phyloP scores from a whole-genome alignment of 2,113 vertebrate genomes.

The Nesogale talazaci region DNA sequence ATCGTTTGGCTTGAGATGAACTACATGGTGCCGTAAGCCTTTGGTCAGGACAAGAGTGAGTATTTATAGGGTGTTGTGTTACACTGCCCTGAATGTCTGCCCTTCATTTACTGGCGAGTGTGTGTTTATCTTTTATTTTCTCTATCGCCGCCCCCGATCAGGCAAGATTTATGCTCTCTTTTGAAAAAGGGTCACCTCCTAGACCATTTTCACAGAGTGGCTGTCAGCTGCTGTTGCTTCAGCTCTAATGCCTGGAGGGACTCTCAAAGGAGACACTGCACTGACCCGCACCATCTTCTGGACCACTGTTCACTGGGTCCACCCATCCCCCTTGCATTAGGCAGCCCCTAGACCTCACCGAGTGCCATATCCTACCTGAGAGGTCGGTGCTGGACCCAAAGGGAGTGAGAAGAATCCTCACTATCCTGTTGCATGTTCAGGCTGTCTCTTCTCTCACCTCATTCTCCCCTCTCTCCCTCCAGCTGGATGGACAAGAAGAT shows the following conservation, averaged over 20 bases:
- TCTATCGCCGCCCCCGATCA: background rate
- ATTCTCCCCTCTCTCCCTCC: background rate
- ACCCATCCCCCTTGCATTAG: background rate
- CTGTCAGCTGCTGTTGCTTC: background rate
- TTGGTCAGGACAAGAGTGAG: background rate
- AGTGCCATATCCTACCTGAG: background rate
- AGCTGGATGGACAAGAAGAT: background rate
- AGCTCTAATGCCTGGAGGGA: no score
- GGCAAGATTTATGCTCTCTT: accelerated
- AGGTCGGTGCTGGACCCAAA: background rate
- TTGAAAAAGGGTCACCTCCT: background rate
- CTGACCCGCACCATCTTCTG: background rate
- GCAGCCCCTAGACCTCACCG: background rate
- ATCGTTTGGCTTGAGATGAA: background rate
- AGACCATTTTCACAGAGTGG: background rate
- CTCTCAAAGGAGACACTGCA: no score
- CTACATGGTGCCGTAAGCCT: accelerated
- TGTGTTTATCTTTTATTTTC: background rate
- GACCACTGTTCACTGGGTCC: background rate
- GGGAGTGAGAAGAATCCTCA: background rate
- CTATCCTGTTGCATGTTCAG: background rate
- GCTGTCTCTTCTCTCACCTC: background rate
- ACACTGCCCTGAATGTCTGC: accelerated
- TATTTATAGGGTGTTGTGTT: background rate
- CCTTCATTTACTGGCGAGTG: no score